Evolutionary conservation across 2,113 vertebrate species (phyloP).

Genomic region (Notarius quadriscutis): DNA sequence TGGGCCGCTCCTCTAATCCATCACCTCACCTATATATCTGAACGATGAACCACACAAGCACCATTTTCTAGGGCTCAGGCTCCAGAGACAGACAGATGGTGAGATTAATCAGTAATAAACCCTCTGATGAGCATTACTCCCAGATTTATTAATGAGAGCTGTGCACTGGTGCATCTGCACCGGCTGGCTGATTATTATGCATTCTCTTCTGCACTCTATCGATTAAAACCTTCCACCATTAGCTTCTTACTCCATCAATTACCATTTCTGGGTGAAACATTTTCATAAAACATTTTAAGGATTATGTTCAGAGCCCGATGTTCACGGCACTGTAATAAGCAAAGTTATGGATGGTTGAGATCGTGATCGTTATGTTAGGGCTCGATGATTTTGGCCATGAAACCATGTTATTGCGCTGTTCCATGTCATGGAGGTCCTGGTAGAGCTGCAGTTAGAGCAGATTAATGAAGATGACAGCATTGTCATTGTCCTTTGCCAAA

Average conservation of each 20-base stretch:
- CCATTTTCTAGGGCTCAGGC: constrained; percentile 31
- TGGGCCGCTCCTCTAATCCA: constrained; percentile 31
- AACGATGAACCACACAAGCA: constrained; percentile 46
- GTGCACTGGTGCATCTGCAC: constrained; percentile 43
- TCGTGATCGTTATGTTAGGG: neutral
- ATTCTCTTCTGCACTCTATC: constrained; percentile 54
- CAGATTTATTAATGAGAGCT: constrained; percentile 58
- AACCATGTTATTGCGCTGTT: neutral
- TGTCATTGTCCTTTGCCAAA: neutral
- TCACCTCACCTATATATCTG: constrained; percentile 46
- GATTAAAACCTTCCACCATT: constrained; percentile 56
- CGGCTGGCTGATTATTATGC: constrained; percentile 47
- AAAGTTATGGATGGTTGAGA: constrained; percentile 9
- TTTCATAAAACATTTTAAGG: constrained; percentile 42
- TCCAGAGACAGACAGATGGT: constrained; percentile 52
- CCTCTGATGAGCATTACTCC: constrained; percentile 50
- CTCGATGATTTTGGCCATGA: neutral
- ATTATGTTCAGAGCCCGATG: neutral
- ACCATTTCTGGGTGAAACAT: constrained; percentile 18
- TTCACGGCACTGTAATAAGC: neutral
- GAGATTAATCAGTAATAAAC: constrained; percentile 60
- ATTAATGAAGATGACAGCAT: neutral
- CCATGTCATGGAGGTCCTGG: neutral
- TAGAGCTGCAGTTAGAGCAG: neutral
- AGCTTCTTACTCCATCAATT: constrained; percentile 42